Evolutionary conservation across 2,888 invertebrate species (phyloP), one percentile per base, ranked within the genome.

Genomic region (Platypus cylindrus): DNA sequence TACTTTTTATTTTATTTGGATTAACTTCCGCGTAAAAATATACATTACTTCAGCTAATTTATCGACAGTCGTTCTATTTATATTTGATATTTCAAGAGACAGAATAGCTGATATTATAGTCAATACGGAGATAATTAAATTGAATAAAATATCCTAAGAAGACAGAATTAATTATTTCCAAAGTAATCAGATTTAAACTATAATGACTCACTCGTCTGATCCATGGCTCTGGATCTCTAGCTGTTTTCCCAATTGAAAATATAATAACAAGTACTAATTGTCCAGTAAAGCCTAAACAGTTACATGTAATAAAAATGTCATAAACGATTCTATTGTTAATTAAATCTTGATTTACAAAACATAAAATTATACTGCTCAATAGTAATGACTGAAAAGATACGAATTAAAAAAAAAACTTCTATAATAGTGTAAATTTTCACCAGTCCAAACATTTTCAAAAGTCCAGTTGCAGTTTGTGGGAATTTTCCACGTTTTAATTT

Each of bases 401-500:
- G 17, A 17, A 8, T n/a, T 4, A 9, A 22, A 18, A 3, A 17
- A n/a, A 22, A 15, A n/a, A n/a, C n/a, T n/a, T n/a, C n/a, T n/a
- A 31, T 11, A 23, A 18, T 24, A 15, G 23, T 17, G 22, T 15
- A 18, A 34, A 18, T 29, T 40, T 48, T 45, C 48, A 52, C 52
- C 43, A 51, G 38, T 20, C 48, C 50, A 13, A 46, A 16, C 36
- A 50, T 44, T 45, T 51, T 50, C 12, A 50, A 43, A 32, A 48
- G 44, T 27, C 49, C 52, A 16, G 50, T 49, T 43, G 45, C 45
- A 2, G 51, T 51, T 15, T 45, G 41, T 5, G 47, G 49, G 38
- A 51, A 52, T 30, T 51, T 47, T n/a, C 52, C 52, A 14, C 38
- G 30, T 37, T 48, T 43, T 22, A 52, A 45, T 42, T 50, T 52